Evolutionary conservation across 2,113 vertebrate genomes (phyloP), one percentile per base, ranked within the genome.

Genomic region (Callipepla californica): DNA sequence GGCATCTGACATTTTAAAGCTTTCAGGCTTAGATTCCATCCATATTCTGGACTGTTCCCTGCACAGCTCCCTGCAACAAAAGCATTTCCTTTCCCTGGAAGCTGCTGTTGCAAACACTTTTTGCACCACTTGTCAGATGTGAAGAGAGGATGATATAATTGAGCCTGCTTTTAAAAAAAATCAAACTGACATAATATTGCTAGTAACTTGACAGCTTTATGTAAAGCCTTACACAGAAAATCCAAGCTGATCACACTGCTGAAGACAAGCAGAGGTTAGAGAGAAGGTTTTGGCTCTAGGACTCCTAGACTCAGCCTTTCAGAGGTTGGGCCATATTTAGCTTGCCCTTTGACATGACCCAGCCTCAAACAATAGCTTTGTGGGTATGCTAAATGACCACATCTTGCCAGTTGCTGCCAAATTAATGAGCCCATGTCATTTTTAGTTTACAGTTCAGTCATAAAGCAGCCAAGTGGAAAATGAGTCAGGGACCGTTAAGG

Each of bases 371-470:
- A 98, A 98, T 98, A 97, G 98, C 95, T 97, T 98, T 98, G 96
- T 92, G 98, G 98, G 95, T 98, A 98, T 96, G 97, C 96, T 93
- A 98, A 97, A 91, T 96, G 97, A 96, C 97, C 97, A 98, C 96
- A 97, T 98, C 97, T 98, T 97, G 97, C 97, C 97, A 97, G 95
- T 97, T 96, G 94, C 97, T 98, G 98, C 98, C 98, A 98, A 98
- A 98, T 98, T 98, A 98, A 98, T 98, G 98, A 98, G 98, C 96
- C 98, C 98, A 98, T 97, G 98, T 98, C 98, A 97, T 97, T 96
- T 98, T 97, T 97, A 98, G 98, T 98, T 98, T 98, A 98, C 97
- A 97, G 97, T 98, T 97, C 96, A 95, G 96, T 97, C 97, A 89
- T 93, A 95, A 97, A 97, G 98, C 98, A 98, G 96, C 96, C 97